Evolutionary conservation across 2,797 vertebrate genomes (phyloP).

Genomic region (Takifugu ocellatus): DNA sequence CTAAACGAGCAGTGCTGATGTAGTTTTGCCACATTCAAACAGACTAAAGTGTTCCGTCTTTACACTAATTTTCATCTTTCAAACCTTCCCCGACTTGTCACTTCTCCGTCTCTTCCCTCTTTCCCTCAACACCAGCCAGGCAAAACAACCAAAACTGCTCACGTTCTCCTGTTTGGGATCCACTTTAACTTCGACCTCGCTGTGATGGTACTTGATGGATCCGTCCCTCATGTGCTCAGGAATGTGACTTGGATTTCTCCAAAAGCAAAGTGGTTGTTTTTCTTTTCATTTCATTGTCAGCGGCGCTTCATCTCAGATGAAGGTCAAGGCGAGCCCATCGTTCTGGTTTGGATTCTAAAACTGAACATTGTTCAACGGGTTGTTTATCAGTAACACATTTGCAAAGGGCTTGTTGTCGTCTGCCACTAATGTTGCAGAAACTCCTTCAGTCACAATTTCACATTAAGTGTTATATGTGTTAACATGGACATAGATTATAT

Average conservation of each 20-base stretch:
- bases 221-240: slow-evolving; percentile 50
- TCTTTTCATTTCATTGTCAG: slow-evolving; percentile 29
- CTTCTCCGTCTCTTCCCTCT: slow-evolving; percentile 37
- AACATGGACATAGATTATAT: no score
- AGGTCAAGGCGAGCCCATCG: slow-evolving; percentile 43
- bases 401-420: no score
- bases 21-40: slow-evolving; percentile 7
- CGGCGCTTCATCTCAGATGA: slow-evolving; percentile 32
- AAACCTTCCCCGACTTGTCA: slow-evolving; percentile 24
- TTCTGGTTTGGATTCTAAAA: slow-evolving; percentile 12
- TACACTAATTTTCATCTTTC: slow-evolving; percentile 25
- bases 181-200: slow-evolving; percentile 52
- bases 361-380: slow-evolving; percentile 17
- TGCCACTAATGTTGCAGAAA: no score
- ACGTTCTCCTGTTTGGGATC: slow-evolving; percentile 50
- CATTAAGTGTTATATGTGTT: no score
- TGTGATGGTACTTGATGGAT: slow-evolving; percentile 56
- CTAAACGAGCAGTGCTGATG: slow-evolving; percentile 7
- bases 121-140: slow-evolving; percentile 50
- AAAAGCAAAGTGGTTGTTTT: slow-evolving; percentile 45
- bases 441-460: no score
- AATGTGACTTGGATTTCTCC: slow-evolving; percentile 36
- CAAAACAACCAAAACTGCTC: slow-evolving; percentile 12
- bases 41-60: slow-evolving; percentile 19
- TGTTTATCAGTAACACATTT: not conserved